These are phyloP conservation scores for Dipodomys ordii DNA, from an alignment of 2,113 vertebrate species.

Conservation along the genomic window DNA sequence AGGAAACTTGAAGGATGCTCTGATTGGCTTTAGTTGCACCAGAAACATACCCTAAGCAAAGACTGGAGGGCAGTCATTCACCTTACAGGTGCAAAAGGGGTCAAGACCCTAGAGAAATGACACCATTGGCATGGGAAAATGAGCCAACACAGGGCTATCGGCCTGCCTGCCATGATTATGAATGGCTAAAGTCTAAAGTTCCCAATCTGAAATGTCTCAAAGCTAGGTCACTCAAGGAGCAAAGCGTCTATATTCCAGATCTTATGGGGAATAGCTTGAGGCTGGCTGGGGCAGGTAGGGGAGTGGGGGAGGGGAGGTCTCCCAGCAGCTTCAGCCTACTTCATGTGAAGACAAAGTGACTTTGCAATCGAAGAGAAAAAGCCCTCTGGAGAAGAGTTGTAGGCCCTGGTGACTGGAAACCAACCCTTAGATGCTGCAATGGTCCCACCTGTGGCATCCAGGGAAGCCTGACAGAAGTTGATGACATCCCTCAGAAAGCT, in stretches of 20 bases:
- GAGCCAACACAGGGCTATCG: fast-evolving
- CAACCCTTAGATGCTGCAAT: not conserved
- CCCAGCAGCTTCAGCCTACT: not conserved
- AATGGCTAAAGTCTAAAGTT: not conserved
- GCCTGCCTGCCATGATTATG: not conserved
- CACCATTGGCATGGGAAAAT: not conserved
- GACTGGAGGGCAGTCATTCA: not conserved
- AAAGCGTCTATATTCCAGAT: not conserved
- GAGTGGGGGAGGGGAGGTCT: fast-evolving
- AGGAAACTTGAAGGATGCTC: too few relatives aligned
- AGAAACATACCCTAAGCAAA: not conserved
- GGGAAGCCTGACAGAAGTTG: fast-evolving
- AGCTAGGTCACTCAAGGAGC: not conserved
- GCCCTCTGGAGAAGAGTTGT: not conserved
- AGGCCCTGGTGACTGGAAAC: fast-evolving
- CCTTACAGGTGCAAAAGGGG: not conserved
- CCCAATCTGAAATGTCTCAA: not conserved
- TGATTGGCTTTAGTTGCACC: not conserved
- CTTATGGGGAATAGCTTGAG: not conserved
- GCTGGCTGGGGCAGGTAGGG: not conserved
- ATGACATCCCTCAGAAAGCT: not conserved
- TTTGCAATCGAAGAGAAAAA: not conserved
- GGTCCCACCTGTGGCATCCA: not conserved
- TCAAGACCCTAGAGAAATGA: too few relatives aligned
- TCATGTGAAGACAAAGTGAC: not conserved